Percentiles rank a stretch among this genome's conserved stretches.
Evolutionary conservation across 1,140 invertebrate species (phyloP).

Genomic region (Drosophila truncata): DNA sequence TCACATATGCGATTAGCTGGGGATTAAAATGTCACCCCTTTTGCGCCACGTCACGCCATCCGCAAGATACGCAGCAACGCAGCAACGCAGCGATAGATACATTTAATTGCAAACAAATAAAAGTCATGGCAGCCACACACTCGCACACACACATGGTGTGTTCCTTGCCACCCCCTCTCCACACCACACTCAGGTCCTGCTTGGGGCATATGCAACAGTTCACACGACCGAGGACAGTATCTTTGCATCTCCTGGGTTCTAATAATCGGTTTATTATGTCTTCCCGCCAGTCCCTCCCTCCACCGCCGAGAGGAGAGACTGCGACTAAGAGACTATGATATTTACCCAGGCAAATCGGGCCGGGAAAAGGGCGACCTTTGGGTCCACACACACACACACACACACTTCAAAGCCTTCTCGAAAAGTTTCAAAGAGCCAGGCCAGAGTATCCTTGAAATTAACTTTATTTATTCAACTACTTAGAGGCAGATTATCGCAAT

Average conservation of each 20-base stretch:
- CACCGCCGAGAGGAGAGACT: not conserved
- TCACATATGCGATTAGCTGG: constrained; percentile 83
- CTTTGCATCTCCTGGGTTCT: constrained; percentile 64
- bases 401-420: constrained; percentile 58
- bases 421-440: constrained; percentile 63
- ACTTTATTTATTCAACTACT: constrained; percentile 85
- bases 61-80: constrained; percentile 45
- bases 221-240: constrained; percentile 64
- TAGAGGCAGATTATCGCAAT: constrained; percentile 85
- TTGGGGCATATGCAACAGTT: constrained; percentile 76
- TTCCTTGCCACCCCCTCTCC: constrained; percentile 11
- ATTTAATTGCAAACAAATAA: constrained; percentile 85
- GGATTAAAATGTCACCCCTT: constrained; percentile 85
- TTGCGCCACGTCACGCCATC: constrained; percentile 66
- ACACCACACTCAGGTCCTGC: constrained; percentile 26
- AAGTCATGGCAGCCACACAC: constrained; percentile 76
- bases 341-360: constrained; percentile 23
- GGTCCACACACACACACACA: constrained; percentile 32
- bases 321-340: constrained; percentile 10
- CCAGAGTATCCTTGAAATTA: constrained; percentile 78
- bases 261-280: constrained; percentile 82
- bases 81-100: constrained; percentile 66
- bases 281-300: constrained; percentile 32
- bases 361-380: constrained; percentile 20
- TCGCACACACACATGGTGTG: constrained; percentile 31